Conservation (phyloP, 30 jellyfish, hydroid and myxozoan genomes). For the Pseudorhiza aurosa region DNA sequence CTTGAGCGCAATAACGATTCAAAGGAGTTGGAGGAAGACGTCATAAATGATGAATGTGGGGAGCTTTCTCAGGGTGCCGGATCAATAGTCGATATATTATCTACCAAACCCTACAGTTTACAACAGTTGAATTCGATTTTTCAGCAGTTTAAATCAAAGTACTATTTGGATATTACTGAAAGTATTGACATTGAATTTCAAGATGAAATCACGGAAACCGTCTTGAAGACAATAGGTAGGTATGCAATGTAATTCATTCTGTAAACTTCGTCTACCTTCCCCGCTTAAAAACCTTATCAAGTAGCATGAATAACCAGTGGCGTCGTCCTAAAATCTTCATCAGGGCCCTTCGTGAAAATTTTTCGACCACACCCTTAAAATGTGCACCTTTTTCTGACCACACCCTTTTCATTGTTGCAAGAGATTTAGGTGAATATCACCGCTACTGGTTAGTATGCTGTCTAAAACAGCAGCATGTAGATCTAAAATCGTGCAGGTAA, state of each 20-base stretch:
- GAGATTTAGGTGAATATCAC: too few species aligned
- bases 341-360: too few species aligned
- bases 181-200: constrained; percentile 80
- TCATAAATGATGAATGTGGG: constrained; percentile 32
- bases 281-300: background rate
- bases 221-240: constrained; percentile 54
- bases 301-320: background rate
- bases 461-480: too few species aligned
- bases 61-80: constrained; percentile 47
- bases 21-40: constrained; percentile 35
- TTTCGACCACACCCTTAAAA: too few species aligned
- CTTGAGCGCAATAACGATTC: constrained; percentile 52
- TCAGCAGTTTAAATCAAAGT: constrained; percentile 49
- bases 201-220: constrained; percentile 55
- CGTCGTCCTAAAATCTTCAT: background rate
- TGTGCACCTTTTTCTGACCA: too few species aligned
- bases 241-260: background rate
- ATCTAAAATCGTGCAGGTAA: too few species aligned
- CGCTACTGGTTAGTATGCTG: too few species aligned
- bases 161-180: constrained; percentile 56
- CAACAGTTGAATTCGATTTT: constrained; percentile 48
- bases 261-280: background rate
- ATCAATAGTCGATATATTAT: constrained; percentile 35
- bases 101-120: constrained; percentile 28
- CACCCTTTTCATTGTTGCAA: too few species aligned